Base-by-base conservation (phyloP, 2,113 vertebrate genomes). In the Carlito syrichta region DNA sequence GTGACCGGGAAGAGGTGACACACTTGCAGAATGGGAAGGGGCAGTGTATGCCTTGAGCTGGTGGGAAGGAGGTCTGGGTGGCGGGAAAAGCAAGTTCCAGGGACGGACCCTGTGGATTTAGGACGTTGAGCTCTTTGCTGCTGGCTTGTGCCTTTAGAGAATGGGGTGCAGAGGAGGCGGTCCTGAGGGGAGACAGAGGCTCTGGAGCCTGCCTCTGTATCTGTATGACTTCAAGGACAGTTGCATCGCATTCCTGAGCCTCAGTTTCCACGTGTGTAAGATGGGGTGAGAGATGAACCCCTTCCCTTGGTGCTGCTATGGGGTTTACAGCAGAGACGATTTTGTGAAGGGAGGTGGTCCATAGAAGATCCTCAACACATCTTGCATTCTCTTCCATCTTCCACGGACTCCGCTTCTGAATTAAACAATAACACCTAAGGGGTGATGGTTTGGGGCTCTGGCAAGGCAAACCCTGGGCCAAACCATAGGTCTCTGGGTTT, bases 301-400 rank as follows among this genome's bases (percentile, higher is more conserved):
- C 13, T 58, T 12, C 20, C 11, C 9, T 35, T 40, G 58, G 30
- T 0, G 0, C 2, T 7, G 58, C 74, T n/a, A 0, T 30, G 69
- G 50, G 48, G 84, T 81, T 32, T 45, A 22, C 22, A 30, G 1
- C 16, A 45, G 35, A 27, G 58, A 35, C 10, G 58, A 6, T 68
- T 45, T 35, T 19, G 58, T 7, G 32, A 7, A 19, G n/a, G 52
- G 43, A 35, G 38, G 6, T 4, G 14, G 43, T n/a, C 2, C 23
- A 0, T 0, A 45, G 58, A 23, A 30, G 19, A 14, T 8, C 30
- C n/a, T 63, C 30, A 0, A 0, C 19, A 1, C 8, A 2, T 11
- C 11, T 40, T 20, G 16, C 14, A 2, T 35, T 38, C 35, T 38
- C 45, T 50, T 25, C 50, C 77, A 48, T 56, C 9, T n/a, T 35